Evolutionary conservation across 2,113 vertebrate species (phyloP).

Genomic region (Seriola rivoliana): DNA sequence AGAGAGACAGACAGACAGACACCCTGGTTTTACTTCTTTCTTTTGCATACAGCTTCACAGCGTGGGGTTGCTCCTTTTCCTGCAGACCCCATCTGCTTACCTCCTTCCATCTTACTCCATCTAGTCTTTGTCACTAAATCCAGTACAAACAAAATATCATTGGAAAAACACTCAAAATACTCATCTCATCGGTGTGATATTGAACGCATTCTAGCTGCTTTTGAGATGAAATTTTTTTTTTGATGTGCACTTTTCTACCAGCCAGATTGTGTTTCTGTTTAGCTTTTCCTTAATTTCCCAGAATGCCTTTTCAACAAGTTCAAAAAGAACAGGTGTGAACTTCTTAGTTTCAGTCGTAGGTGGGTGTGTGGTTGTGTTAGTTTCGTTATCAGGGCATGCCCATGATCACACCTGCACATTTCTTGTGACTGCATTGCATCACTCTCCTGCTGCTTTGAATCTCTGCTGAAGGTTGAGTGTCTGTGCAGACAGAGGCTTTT

Average conservation of each 20-base stretch:
- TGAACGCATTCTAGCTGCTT: not conserved
- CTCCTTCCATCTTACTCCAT: not conserved
- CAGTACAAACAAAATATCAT: not conserved
- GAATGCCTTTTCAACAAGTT: not conserved
- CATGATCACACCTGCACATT: not conserved
- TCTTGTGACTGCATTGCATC: not conserved
- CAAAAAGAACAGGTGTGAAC: conserved; percentile 11
- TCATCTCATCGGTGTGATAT: not conserved
- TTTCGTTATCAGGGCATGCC: not conserved
- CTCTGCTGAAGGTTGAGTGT: not conserved
- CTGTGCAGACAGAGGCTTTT: not conserved
- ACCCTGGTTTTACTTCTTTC: conserved; percentile 50
- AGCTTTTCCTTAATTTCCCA: conserved; percentile 23
- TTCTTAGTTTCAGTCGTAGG: not conserved
- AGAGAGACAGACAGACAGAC: conserved; percentile 11
- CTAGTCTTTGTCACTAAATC: not conserved
- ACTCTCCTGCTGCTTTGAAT: not conserved
- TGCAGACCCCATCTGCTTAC: not conserved
- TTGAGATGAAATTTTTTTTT: not conserved
- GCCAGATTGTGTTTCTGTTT: not conserved
- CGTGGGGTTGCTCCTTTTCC: not conserved
- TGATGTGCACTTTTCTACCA: not conserved
- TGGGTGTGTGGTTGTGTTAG: not conserved
- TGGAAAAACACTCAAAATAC: not conserved
- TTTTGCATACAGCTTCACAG: conserved; percentile 42